Conservation (phyloP, 2,888 invertebrate genomes). For the Resseliella maxima region DNA sequence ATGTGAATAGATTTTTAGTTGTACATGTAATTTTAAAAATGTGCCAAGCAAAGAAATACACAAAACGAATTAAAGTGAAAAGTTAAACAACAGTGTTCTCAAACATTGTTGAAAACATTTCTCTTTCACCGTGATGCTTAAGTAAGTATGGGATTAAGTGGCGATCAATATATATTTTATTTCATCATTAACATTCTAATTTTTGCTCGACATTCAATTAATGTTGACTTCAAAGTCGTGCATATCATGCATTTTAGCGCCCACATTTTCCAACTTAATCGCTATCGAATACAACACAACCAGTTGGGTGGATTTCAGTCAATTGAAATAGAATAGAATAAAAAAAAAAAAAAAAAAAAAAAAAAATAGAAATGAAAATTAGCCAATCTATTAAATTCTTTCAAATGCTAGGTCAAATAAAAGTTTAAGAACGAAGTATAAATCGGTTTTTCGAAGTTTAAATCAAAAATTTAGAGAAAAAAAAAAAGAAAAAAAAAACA, state of each 20-base stretch:
- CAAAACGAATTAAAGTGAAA: neutral
- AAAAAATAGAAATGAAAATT: too few relatives aligned
- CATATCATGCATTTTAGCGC: constrained; percentile 8
- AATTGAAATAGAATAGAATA: constrained; percentile 1
- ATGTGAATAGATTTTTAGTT: neutral
- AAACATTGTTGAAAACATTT: neutral
- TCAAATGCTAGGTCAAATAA: too few relatives aligned
- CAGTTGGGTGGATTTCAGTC: neutral
- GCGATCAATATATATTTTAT: neutral
- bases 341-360: too few relatives aligned
- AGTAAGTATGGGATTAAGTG: neutral
- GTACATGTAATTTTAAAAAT: neutral
- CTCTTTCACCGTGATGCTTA: neutral
- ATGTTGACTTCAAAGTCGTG: neutral
- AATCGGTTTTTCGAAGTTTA: too few relatives aligned
- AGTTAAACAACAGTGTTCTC: neutral
- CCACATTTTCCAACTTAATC: neutral
- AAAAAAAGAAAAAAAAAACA: too few relatives aligned
- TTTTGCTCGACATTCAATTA: neutral
- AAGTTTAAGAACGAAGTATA: too few relatives aligned
- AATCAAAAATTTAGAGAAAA: too few relatives aligned
- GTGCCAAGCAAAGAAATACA: constrained; percentile 4
- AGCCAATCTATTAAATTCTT: too few relatives aligned
- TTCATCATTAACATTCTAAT: constrained; percentile 38
- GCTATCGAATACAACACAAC: neutral